A percentile compares a stretch with the other conserved stretches of the same genome.
Conservation (phyloP, 2,113 vertebrate species). For the Carlito syrichta region DNA sequence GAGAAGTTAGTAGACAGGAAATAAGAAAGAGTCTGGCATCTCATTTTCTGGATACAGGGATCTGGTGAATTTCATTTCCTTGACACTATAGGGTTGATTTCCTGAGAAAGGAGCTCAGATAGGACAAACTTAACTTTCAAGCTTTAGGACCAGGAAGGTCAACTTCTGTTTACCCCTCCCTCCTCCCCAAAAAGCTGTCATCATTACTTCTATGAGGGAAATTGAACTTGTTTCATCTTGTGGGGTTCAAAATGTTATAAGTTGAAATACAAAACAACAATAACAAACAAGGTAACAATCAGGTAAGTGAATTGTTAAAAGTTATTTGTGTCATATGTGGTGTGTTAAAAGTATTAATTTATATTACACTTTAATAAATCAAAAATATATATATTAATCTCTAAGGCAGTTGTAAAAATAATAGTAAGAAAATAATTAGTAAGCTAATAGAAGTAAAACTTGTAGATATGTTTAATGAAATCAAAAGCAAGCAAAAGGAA, state of each 20-base stretch:
- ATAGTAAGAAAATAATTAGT: neutral
- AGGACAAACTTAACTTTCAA: no score
- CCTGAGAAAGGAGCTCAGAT: no score
- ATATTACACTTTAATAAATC: neutral
- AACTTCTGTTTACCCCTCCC: no score
- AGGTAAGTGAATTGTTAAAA: neutral
- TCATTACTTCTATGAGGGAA: no score
- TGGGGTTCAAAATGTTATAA: neutral
- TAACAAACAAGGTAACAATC: neutral
- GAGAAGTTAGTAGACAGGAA: no score
- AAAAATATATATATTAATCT: neutral
- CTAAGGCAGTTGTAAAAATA: neutral
- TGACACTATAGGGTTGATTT: no score
- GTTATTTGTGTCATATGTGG: neutral
- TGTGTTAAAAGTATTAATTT: neutral
- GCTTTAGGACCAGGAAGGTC: no score
- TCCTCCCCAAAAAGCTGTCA: no score
- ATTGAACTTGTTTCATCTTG: no score
- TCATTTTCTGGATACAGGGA: no score
- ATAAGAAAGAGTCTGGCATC: no score
- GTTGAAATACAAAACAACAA: neutral
- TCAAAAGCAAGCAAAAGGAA: neutral
- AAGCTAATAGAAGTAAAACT: neutral
- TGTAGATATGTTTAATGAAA: neutral
- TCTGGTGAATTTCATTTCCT: no score